A percentile compares a stretch with the other conserved stretches of the same genome.
Conservation (phyloP, 1,140 invertebrate genomes). For the Zeugodacus cucurbitae region DNA sequence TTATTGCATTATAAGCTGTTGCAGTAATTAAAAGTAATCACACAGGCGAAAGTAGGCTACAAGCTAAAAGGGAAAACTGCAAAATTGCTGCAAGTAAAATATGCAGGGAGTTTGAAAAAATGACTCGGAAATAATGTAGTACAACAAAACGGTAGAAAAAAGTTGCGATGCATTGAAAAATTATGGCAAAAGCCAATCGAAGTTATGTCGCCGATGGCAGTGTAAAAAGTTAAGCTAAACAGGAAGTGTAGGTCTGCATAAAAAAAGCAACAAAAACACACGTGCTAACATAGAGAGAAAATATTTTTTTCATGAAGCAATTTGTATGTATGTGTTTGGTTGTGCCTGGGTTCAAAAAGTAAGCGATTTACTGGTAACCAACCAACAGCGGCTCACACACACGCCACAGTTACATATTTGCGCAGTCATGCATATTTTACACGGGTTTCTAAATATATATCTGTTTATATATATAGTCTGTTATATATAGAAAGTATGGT, state of each 20-base stretch:
- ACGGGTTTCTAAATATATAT: neutral
- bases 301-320: too few relatives aligned
- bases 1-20: neutral
- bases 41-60: neutral
- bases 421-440: neutral
- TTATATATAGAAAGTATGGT: neutral
- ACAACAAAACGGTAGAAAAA: neutral
- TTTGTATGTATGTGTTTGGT: too few relatives aligned
- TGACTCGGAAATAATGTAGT: neutral
- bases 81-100: neutral
- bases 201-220: neutral
- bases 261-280: too few relatives aligned
- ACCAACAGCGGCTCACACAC: neutral
- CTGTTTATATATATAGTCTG: neutral
- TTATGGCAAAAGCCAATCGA: conserved; percentile 21
- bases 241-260: neutral
- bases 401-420: neutral
- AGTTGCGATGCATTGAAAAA: neutral
- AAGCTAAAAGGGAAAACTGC: conserved; percentile 11
- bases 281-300: too few relatives aligned
- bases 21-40: neutral
- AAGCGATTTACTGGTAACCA: neutral
- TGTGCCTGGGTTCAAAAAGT: neutral
- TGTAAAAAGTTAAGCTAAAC: neutral
- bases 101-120: neutral